phyloP scores from a whole-genome alignment of 2,888 invertebrate genomes.

The Drosophila percnosoma region DNA sequence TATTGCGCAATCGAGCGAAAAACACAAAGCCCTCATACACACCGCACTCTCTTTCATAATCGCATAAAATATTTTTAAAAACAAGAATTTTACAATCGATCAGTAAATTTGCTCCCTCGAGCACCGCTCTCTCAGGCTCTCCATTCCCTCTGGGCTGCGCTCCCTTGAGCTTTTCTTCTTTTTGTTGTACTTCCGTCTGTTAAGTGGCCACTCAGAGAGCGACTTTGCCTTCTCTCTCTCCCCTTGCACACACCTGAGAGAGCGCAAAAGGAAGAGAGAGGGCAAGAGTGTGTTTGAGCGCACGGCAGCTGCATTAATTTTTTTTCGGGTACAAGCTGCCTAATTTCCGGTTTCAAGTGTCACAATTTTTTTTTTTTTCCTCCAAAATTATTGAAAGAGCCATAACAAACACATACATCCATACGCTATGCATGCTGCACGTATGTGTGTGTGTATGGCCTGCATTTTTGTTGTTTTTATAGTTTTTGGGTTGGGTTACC shows the following conservation, averaged over 20 bases:
- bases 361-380: constrained; percentile 48
- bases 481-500: constrained; percentile 64
- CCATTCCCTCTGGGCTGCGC: constrained; percentile 2
- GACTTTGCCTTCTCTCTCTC: constrained; percentile 3
- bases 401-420: constrained; percentile 56
- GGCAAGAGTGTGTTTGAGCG: constrained; percentile 15
- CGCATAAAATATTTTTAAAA: constrained; percentile 10
- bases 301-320: constrained; percentile 63
- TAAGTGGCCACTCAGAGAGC: constrained; percentile 24
- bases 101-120: constrained; percentile 21
- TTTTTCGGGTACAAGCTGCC: constrained; percentile 53
- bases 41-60: constrained; percentile 14
- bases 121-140: constrained; percentile 19
- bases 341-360: constrained; percentile 78
- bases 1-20: constrained; percentile 32
- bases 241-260: constrained; percentile 33
- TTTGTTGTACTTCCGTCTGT: constrained; percentile 23
- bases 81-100: constrained; percentile 33
- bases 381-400: constrained; percentile 70
- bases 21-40: background rate
- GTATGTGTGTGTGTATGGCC: constrained; percentile 15
- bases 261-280: constrained; percentile 25
- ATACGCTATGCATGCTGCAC: constrained; percentile 6
- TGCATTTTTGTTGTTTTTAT: constrained; percentile 60
- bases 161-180: constrained; percentile 29